Evolutionary conservation across 1,140 invertebrate genomes (phyloP), one percentile per base, ranked within the genome.

Genomic region (Atta texana): DNA sequence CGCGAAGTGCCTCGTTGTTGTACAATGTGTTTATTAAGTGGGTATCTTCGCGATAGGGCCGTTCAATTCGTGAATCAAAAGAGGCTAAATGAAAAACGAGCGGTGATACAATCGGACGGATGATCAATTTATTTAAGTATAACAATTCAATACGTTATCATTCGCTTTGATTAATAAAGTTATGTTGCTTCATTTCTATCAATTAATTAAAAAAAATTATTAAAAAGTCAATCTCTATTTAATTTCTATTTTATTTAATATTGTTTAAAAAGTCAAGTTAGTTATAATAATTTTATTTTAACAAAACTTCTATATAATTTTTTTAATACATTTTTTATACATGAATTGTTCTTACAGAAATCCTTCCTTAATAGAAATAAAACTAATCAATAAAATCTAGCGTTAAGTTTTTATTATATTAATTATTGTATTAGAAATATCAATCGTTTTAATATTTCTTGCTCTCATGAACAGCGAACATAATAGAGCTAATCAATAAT

Each of bases 21-120:
- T 66, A 93, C 92, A 92, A 93, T 92, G 88, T 90, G 77, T 90
- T 88, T 89, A 92, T 93, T 93, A 93, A 92, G 86, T 85, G 66
- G 39, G 87, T 75, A 71, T 87, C 64, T 80, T 75, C 74, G 84
- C 84, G 76, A 88, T 88, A 91, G 72, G 78, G 69, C 88, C 71
- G 74, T 59, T 72, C 53, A 66, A 49, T 87, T 69, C 18, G 51
- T 21, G 21, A 21, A 44, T 68, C 31, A 24, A 51, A 77, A 28
- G 71, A 61, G 28, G 16, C 8, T 21, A 59, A 72, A 74, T 72
- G 18, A 82, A 82, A 74, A 71, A 16, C 55, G n/a, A 53, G 28
- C 55, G 1, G n/a, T 39, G 74, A 77, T 71, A 39, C 2, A 21
- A 80, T 80, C 6, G 24, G 31, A 0, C 14, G 4, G 18, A 24